Conservation (phyloP, 1,140 invertebrate genomes). For the Gonatopus flavifemur region DNA sequence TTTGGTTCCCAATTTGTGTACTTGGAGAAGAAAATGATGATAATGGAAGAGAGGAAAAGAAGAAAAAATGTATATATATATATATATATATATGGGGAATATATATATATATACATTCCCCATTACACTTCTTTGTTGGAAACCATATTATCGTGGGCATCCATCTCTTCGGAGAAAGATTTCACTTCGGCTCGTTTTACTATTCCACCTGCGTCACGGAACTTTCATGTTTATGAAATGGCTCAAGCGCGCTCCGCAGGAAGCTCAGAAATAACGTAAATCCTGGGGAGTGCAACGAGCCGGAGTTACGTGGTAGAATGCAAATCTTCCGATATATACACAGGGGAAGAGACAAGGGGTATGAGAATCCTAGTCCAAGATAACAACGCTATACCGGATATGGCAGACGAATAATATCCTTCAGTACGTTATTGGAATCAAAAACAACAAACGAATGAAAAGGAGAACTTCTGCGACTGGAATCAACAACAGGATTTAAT, state of each 20-base stretch:
- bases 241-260: slow-evolving; percentile 8
- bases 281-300: slow-evolving; percentile 23
- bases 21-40: too few species aligned
- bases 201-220: slow-evolving; percentile 36
- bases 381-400: slow-evolving; percentile 6
- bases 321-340: slow-evolving; percentile 30
- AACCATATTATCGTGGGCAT: slow-evolving; percentile 13
- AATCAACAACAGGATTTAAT: too few species aligned
- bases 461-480: too few species aligned
- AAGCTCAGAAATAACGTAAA: slow-evolving; percentile 33
- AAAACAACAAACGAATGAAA: too few species aligned
- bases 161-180: slow-evolving; percentile 25
- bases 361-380: not conserved
- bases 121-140: not conserved
- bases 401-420: not conserved
- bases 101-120: too few species aligned
- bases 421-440: slow-evolving; percentile 15
- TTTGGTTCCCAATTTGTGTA: too few species aligned
- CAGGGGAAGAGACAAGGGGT: not conserved
- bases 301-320: slow-evolving; percentile 21
- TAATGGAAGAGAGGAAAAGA: too few species aligned
- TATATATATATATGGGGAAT: too few species aligned
- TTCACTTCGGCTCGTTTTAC: slow-evolving; percentile 30
- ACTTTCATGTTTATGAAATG: slow-evolving; percentile 44
- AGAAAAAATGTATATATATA: too few species aligned